Percentiles rank a stretch among this genome's conserved stretches.
Conservation (phyloP, 37 sponge, comb jelly and placozoan genomes). For the Hexactinellida sp. region DNA sequence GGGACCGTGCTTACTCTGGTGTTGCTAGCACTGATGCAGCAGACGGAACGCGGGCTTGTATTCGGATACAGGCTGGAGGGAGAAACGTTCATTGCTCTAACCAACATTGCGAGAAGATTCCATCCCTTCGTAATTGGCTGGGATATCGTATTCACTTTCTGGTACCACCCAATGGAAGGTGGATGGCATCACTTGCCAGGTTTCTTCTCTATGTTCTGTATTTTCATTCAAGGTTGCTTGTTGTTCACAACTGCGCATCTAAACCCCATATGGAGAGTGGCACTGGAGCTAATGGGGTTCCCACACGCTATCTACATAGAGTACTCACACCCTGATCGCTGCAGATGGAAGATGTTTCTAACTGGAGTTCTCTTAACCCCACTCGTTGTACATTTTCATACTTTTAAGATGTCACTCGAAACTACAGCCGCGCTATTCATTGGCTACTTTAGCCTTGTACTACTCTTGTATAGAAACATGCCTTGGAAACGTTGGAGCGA, state of each 20-base stretch:
- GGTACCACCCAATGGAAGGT: conserved; percentile 1
- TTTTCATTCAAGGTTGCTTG: neutral
- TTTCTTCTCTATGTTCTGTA: neutral
- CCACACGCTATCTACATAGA: neutral
- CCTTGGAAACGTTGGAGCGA: neutral
- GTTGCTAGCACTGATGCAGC: neutral
- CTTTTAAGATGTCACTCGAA: neutral
- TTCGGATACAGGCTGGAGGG: neutral
- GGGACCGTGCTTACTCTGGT: neutral
- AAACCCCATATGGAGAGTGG: neutral
- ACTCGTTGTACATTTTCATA: neutral
- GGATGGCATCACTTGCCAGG: neutral
- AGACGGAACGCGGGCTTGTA: neutral
- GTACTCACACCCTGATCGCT: neutral
- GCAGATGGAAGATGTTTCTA: neutral
- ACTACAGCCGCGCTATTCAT: neutral
- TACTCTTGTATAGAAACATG: neutral
- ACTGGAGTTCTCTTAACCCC: neutral
- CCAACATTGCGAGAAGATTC: neutral
- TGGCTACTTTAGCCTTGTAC: neutral
- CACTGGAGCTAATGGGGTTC: neutral
- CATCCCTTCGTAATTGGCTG: neutral
- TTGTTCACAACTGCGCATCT: neutral
- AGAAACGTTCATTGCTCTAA: neutral
- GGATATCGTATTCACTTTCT: neutral